Conservation (phyloP, 2,888 invertebrate genomes). For the Lathronympha strigana region DNA sequence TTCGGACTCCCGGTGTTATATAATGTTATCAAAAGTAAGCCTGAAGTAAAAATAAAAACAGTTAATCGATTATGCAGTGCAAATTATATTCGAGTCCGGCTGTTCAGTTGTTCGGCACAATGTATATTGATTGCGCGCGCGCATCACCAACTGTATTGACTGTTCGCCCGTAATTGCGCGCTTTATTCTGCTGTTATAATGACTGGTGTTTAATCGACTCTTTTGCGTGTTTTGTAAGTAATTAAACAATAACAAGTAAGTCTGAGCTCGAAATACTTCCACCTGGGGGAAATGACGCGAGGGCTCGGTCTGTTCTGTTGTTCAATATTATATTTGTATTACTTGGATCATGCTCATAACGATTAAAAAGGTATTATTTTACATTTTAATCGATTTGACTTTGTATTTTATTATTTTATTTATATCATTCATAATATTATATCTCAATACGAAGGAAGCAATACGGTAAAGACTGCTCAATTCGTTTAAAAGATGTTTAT, state of each 20-base stretch:
- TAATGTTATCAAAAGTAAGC: neutral
- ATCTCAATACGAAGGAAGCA: constrained; percentile 16
- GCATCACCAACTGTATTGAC: constrained; percentile 56
- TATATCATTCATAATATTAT: constrained; percentile 13
- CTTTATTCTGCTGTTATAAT: constrained; percentile 49
- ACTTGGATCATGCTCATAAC: constrained; percentile 33
- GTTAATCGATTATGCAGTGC: constrained; percentile 14
- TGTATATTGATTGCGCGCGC: constrained; percentile 42
- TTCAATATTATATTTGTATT: constrained; percentile 40
- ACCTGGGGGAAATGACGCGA: constrained; percentile 26
- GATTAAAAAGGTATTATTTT: constrained; percentile 23
- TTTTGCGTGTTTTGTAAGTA: constrained; percentile 41
- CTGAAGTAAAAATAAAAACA: constrained; percentile 1
- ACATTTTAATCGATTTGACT: neutral
- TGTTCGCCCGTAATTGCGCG: constrained; percentile 52
- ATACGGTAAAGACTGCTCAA: constrained; percentile 35
- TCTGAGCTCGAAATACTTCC: constrained; percentile 18
- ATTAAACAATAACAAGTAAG: constrained; percentile 38
- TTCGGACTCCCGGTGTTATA: neutral
- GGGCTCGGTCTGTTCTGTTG: constrained; percentile 6
- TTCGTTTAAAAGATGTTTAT: constrained; percentile 24
- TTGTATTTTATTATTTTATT: constrained; percentile 15
- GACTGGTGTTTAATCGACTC: constrained; percentile 41
- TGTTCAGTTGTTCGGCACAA: constrained; percentile 25
- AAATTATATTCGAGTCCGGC: constrained; percentile 17